These are phyloP conservation scores for Eriocheir sinensis DNA, from an alignment of 1,140 invertebrate species.

Conservation along the genomic window DNA sequence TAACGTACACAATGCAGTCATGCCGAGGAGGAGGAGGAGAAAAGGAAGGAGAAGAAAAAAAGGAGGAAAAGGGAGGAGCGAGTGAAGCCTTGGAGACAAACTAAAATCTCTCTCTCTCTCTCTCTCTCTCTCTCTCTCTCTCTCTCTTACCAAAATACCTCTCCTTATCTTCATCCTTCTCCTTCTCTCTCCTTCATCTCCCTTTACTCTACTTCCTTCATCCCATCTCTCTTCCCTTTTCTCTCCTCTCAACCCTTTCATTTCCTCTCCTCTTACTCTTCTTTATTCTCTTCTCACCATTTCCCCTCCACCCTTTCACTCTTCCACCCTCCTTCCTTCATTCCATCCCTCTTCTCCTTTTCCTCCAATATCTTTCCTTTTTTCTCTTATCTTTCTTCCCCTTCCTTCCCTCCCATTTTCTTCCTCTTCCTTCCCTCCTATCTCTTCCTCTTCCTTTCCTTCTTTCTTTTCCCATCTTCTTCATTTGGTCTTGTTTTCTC, in stretches of 20 bases:
- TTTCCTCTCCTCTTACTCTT: too few relatives aligned
- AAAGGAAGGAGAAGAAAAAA: background rate
- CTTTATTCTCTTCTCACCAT: too few relatives aligned
- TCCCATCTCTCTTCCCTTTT: background rate
- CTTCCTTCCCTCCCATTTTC: background rate
- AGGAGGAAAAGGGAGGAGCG: background rate
- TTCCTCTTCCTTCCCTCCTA: background rate
- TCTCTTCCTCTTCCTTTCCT: background rate
- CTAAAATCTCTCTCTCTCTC: background rate
- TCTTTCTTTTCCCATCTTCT: background rate
- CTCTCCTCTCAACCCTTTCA: conserved; percentile 19
- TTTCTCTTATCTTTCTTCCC: background rate
- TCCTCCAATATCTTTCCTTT: background rate
- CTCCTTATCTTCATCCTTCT: background rate
- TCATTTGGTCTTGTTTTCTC: background rate
- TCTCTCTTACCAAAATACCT: background rate
- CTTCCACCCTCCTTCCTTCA: background rate
- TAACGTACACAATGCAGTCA: too few relatives aligned
- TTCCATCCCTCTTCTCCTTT: background rate
- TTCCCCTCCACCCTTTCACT: background rate
- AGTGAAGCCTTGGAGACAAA: background rate
- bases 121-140: conserved; percentile 11
- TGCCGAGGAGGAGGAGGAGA: background rate
- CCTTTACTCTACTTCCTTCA: background rate
- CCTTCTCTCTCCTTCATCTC: background rate